Evolutionary conservation across 2,797 vertebrate genomes (phyloP).

Genomic region (Microhierax caerulescens): DNA sequence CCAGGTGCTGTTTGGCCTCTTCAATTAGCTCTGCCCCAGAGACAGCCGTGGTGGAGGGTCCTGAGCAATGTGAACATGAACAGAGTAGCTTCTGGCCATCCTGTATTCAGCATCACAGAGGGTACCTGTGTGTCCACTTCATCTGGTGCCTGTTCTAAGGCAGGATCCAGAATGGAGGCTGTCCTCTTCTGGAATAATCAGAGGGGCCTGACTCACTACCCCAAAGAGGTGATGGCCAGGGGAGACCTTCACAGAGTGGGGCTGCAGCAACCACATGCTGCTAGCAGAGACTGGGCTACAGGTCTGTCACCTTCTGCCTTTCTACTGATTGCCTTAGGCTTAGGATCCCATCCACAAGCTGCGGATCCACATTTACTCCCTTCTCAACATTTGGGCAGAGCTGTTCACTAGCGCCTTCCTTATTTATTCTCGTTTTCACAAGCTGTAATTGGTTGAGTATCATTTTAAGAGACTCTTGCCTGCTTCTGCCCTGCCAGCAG

Average conservation of each 20-base stretch:
- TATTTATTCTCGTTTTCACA: not conserved
- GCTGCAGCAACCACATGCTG: not conserved
- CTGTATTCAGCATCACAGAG: not conserved
- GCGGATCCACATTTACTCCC: not conserved
- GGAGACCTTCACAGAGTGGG: accelerated
- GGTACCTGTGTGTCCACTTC: not conserved
- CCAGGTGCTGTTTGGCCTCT: not conserved
- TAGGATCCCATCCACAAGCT: not conserved
- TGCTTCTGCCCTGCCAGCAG: not conserved
- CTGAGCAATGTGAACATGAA: not conserved
- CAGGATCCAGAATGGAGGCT: not conserved
- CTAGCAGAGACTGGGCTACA: not conserved
- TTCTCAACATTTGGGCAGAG: not conserved
- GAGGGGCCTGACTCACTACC: not conserved
- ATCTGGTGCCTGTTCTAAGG: not conserved
- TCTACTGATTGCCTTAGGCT: not conserved
- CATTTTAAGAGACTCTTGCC: not conserved
- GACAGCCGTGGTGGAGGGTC: not conserved
- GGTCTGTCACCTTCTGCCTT: not conserved
- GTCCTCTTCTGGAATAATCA: not conserved
- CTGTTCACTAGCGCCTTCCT: not conserved
- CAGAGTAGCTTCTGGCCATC: not conserved
- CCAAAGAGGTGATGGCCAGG: not conserved
- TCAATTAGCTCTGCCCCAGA: not conserved
- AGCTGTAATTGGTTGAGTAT: not conserved